These are phyloP conservation scores for Brachionus sp. DNA, from an alignment of 1,140 invertebrate genomes.

Conservation along the genomic window DNA sequence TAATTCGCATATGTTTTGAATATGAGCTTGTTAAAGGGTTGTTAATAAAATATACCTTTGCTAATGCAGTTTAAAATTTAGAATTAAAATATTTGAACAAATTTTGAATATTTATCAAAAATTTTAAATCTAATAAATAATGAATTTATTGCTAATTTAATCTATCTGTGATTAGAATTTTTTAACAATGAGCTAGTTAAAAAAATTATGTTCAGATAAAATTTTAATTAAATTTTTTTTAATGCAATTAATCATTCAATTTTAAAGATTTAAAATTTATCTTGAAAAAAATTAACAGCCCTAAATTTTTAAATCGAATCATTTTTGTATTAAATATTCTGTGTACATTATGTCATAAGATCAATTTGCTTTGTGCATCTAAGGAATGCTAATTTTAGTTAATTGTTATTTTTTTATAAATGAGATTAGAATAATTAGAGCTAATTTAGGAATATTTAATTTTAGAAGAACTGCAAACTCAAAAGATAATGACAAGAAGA, in stretches of 20 bases:
- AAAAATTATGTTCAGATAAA: too few relatives aligned
- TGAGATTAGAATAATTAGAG: not conserved
- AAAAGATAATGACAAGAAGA: constrained; percentile 65
- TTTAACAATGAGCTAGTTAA: too few relatives aligned
- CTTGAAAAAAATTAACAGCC: not conserved
- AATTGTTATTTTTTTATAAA: not conserved
- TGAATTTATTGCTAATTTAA: too few relatives aligned
- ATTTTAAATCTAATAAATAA: too few relatives aligned
- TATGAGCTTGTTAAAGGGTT: not conserved
- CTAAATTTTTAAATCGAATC: not conserved
- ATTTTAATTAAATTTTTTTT: not conserved
- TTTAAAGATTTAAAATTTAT: not conserved
- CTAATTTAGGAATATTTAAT: not conserved
- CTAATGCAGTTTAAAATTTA: not conserved
- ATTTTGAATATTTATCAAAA: too few relatives aligned
- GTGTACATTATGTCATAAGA: not conserved
- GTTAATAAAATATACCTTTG: not conserved
- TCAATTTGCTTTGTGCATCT: not conserved
- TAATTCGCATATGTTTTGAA: not conserved
- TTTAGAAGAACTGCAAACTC: constrained; percentile 25
- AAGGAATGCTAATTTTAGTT: constrained; percentile 8
- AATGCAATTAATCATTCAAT: not conserved
- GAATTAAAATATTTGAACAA: too few relatives aligned
- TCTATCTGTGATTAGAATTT: too few relatives aligned
- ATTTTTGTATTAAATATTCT: not conserved